phyloP scores from a whole-genome alignment of 1,140 invertebrate species.

The Cyclargus thomasi region DNA sequence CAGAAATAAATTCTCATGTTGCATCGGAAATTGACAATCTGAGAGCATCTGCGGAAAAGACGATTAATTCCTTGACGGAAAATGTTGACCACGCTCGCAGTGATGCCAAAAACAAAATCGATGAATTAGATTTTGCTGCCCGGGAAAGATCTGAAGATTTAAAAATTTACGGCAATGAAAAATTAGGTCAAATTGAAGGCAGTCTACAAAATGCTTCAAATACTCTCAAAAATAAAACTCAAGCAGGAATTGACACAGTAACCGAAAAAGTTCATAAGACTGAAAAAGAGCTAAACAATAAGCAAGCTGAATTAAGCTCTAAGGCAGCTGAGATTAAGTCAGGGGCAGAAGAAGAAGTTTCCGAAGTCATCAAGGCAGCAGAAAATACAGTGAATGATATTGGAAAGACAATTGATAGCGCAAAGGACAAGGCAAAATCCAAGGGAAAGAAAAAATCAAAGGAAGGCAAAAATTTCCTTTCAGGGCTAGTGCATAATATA shows the following conservation, averaged over 20 bases:
- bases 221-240: conserved; percentile 33
- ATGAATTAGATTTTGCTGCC: conserved; percentile 51
- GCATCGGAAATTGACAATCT: conserved; percentile 40
- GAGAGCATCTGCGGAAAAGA: conserved; percentile 40
- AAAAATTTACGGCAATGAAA: conserved; percentile 37
- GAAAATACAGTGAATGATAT: conserved; percentile 42
- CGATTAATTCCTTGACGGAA: conserved; percentile 35
- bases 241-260: conserved; percentile 32
- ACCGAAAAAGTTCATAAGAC: conserved; percentile 23
- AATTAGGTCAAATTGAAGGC: conserved; percentile 32
- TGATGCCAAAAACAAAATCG: conserved; percentile 43
- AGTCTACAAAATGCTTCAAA: conserved; percentile 14
- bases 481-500: conserved; percentile 58
- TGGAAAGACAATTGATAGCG: conserved; percentile 39
- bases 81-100: conserved; percentile 36
- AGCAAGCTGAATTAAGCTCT: conserved; percentile 36
- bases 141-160: conserved; percentile 55
- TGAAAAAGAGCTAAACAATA: conserved; percentile 25
- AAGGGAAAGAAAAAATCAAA: conserved; percentile 60
- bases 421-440: conserved; percentile 41
- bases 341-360: conserved; percentile 36
- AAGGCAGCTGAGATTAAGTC: conserved; percentile 38
- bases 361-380: conserved; percentile 34
- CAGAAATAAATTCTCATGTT: conserved; percentile 37
- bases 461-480: conserved; percentile 63